Evolutionary conservation across 2,113 vertebrate genomes (phyloP).

Genomic region (Prinia subflava): DNA sequence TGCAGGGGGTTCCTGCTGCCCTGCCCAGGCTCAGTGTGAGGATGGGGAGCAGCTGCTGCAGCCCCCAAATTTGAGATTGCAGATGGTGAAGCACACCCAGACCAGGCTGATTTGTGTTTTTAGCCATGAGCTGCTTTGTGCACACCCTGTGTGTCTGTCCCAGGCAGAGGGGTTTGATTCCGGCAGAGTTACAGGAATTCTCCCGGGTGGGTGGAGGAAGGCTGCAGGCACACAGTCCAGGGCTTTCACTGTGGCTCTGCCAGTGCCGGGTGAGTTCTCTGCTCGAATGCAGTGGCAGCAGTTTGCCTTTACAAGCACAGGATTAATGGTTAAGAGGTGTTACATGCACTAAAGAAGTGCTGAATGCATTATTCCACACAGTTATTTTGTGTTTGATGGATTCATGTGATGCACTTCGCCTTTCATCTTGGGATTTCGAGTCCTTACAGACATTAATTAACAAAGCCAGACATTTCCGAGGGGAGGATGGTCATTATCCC

Average conservation of each 20-base stretch:
- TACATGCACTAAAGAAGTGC: background rate
- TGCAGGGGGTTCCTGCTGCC: background rate
- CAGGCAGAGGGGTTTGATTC: too few species aligned
- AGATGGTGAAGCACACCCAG: background rate
- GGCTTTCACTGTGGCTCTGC: background rate
- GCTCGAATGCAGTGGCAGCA: background rate
- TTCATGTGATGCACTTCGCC: background rate
- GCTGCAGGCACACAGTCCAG: background rate
- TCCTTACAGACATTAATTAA: background rate
- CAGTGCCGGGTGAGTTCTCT: background rate
- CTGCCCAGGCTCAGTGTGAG: background rate
- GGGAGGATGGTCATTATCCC: background rate
- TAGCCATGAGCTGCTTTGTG: background rate
- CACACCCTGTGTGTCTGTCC: too few species aligned
- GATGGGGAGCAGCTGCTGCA: background rate
- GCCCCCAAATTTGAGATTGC: background rate
- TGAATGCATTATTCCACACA: background rate
- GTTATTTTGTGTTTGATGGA: background rate
- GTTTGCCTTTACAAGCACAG: background rate
- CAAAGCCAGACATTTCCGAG: background rate
- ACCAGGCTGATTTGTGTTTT: background rate
- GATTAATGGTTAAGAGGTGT: background rate
- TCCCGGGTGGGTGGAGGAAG: background rate
- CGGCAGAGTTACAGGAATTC: too few species aligned
- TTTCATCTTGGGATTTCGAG: background rate